Evolutionary conservation across 2,797 vertebrate species (phyloP).

Genomic region (Salarias fasciatus): DNA sequence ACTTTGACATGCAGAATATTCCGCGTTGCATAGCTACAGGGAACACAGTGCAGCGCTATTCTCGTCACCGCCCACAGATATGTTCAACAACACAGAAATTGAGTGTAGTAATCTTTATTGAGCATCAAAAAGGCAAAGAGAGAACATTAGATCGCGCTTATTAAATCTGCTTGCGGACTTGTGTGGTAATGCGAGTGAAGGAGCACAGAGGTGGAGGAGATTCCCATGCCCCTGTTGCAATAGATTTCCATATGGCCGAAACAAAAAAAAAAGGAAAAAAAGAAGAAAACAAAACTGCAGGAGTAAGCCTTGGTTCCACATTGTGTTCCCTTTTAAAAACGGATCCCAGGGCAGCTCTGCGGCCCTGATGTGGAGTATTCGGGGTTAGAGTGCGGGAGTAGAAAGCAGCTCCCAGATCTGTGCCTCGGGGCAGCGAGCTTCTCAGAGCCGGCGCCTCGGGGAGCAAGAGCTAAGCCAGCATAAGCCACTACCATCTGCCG

Average conservation of each 20-base stretch:
- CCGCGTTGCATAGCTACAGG: background rate
- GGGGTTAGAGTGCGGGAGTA: constrained; percentile 65
- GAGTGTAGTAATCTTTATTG: background rate
- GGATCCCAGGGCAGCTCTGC: too few species aligned
- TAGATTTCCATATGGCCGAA: constrained; percentile 38
- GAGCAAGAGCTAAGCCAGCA: constrained; percentile 75
- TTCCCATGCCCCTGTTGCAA: constrained; percentile 55
- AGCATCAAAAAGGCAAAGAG: background rate
- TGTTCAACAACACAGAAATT: background rate
- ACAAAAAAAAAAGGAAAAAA: too few species aligned
- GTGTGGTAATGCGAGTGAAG: background rate
- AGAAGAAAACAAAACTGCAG: too few species aligned
- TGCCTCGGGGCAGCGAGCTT: constrained; percentile 75
- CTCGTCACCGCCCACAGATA: constrained; percentile 7
- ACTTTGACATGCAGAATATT: background rate
- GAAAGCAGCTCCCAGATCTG: constrained; percentile 71
- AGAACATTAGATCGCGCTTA: too few species aligned
- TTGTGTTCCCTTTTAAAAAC: constrained; percentile 42
- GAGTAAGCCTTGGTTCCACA: constrained; percentile 37
- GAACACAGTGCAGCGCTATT: background rate
- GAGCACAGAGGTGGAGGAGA: constrained; percentile 41
- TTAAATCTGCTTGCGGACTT: background rate
- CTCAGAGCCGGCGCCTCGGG: constrained; percentile 70
- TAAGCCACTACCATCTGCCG: constrained; percentile 78
- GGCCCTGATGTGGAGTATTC: constrained; percentile 53